Conservation (phyloP, 2,113 vertebrate genomes). For the Steatornis caripensis region DNA sequence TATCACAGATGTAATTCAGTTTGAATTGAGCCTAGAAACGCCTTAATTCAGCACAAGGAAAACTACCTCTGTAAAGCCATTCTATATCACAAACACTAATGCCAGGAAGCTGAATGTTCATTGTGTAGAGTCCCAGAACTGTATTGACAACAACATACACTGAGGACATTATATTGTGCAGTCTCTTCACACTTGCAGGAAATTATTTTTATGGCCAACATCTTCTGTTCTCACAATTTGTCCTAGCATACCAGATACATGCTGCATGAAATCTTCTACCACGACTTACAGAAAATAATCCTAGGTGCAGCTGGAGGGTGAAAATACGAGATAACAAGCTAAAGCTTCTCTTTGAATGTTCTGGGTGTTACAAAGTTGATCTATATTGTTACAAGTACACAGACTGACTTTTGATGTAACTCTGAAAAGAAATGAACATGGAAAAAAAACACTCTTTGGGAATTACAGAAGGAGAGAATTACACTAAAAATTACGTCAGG, state of each 20-base stretch:
- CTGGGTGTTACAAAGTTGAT: not conserved
- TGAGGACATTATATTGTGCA: not conserved
- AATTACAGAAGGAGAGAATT: not conserved
- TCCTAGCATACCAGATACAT: not conserved
- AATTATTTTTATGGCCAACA: conserved; percentile 15
- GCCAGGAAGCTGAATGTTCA: not conserved
- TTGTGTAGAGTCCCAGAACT: not conserved
- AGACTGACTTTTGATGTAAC: not conserved
- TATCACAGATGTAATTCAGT: not conserved
- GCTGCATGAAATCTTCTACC: not conserved
- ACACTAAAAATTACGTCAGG: not conserved
- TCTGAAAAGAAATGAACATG: not conserved
- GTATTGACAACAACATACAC: not conserved
- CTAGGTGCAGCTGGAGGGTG: not conserved
- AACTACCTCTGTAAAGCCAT: not conserved
- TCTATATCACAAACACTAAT: not conserved
- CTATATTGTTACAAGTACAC: not conserved
- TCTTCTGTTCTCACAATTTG: not conserved
- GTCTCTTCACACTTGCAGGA: not conserved
- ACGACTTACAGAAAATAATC: not conserved
- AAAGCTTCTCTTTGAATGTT: not conserved
- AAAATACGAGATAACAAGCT: not conserved
- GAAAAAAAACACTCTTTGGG: not conserved
- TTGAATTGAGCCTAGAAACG: not conserved
- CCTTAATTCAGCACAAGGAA: not conserved